phyloP scores from a whole-genome alignment of 2,797 vertebrate genomes.

The Megaceryle alcyon region DNA sequence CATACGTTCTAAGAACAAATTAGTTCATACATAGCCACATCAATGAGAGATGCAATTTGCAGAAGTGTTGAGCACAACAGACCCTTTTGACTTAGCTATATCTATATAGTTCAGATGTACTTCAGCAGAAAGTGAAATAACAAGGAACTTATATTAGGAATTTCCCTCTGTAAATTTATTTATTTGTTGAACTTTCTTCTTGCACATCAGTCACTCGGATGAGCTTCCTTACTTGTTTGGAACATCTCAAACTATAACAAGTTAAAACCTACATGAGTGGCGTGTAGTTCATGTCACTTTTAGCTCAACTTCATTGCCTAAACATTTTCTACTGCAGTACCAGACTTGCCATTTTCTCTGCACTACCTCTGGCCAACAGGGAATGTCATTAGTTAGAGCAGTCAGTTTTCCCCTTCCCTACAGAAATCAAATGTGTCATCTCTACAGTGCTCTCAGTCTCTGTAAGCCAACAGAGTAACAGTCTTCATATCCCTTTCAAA shows the following conservation, averaged over 20 bases:
- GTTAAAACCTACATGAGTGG: neutral
- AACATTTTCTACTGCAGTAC: neutral
- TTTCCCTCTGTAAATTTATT: neutral
- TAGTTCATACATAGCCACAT: neutral
- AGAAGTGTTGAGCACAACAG: neutral
- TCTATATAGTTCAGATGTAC: neutral
- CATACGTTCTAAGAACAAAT: neutral
- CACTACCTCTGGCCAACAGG: neutral
- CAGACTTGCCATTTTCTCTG: neutral
- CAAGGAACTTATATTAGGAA: neutral
- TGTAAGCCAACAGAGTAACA: neutral
- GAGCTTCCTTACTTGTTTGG: neutral
- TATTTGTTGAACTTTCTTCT: neutral
- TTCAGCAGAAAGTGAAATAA: neutral
- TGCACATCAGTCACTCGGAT: neutral
- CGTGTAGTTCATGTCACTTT: neutral
- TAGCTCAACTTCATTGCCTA: neutral
- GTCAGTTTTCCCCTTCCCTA: constrained; percentile 54
- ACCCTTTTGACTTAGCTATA: neutral
- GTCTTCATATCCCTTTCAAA: neutral
- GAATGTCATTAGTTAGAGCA: constrained; percentile 37
- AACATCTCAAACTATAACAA: neutral
- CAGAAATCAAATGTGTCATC: constrained; percentile 66
- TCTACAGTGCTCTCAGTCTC: neutral
- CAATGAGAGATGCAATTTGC: neutral